phyloP scores from a whole-genome alignment of 1,140 invertebrate genomes.

The Drosophila oshimai region DNA sequence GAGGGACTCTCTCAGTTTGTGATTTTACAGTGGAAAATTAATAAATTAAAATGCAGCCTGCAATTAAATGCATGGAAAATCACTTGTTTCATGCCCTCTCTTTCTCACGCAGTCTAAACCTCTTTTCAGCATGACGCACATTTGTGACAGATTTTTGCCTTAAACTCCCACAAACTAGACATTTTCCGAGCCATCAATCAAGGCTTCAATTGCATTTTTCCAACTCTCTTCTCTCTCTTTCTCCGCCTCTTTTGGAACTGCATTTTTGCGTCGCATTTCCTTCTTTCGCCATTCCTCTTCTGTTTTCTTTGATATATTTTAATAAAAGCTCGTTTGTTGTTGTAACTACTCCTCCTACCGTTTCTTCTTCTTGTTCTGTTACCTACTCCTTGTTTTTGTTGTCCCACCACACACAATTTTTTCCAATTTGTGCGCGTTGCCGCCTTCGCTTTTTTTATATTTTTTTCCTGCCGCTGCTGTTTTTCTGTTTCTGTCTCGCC shows the following conservation, averaged over 20 bases:
- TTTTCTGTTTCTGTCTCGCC: slow-evolving; percentile 65
- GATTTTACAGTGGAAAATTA: slow-evolving; percentile 56
- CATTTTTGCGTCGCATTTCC: slow-evolving; percentile 64
- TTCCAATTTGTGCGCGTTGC: slow-evolving; percentile 51
- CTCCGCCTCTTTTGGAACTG: slow-evolving; percentile 1
- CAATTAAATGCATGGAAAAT: slow-evolving; percentile 48
- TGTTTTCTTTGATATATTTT: slow-evolving; percentile 38
- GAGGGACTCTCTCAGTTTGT: slow-evolving; percentile 9
- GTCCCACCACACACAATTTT: slow-evolving; percentile 50
- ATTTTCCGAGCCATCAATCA: slow-evolving; percentile 39
- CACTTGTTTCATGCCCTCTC: background rate
- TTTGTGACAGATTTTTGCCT: slow-evolving; percentile 12
- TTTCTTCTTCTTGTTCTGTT: slow-evolving; percentile 29
- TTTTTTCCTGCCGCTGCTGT: slow-evolving; percentile 35
- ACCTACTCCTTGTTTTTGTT: slow-evolving; percentile 31
- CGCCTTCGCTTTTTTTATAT: slow-evolving; percentile 34
- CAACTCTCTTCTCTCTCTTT: slow-evolving; percentile 2
- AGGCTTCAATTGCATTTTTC: slow-evolving; percentile 28
- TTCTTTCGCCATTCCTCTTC: slow-evolving; percentile 35
- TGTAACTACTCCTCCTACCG: slow-evolving; percentile 13
- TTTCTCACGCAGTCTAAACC: too few relatives aligned
- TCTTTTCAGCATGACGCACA: slow-evolving; percentile 28
- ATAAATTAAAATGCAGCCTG: slow-evolving; percentile 36
- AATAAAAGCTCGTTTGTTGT: slow-evolving; percentile 10
- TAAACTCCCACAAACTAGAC: slow-evolving; percentile 22